Base-by-base conservation (phyloP, 1,140 invertebrate genomes). In the Drosophila funebris region DNA sequence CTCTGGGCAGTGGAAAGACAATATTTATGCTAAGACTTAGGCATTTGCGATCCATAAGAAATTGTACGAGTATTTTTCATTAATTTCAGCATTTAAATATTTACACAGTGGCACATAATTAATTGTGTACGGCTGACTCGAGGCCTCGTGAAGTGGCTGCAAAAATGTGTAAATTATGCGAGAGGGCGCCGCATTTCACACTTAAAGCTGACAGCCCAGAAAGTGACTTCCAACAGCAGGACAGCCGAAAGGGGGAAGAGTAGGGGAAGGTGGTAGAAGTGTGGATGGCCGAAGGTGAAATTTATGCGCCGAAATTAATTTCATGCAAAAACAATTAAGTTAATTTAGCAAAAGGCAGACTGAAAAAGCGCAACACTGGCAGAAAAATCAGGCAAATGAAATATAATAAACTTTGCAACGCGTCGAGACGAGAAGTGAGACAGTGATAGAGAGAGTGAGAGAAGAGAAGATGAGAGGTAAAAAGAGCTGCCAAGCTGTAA, bases 301-400 rank as follows among this genome's bases (percentile, higher is more conserved):
- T 88, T 88, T 88, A 88, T 88, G 83, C 83, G 87, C 61, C 68
- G 75, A 88, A 87, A 88, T 88, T 88, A 88, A 88, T 88, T 88
- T 81, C 83, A 88, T 83, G 83, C 83, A 89, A 88, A 88, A 83
- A 88, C 83, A 88, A 88, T 88, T 88, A 88, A 88, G 83, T 88
- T 88, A 88, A 88, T 88, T 88, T 88, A 88, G 83, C 82, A 88
- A 87, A 81, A 87, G 66, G 74, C 67, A 62, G 50, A 44, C 50
- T 52, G 39, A 27, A 81, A 84, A 84, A 81, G 82, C 81, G 73
- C 81, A 87, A 68, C 78, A 61, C 52, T 43, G 74, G 41, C 82
- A 73, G 61, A 87, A 76, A 88, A 87, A 87, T 88, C 83, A 88
- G 73, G 78, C 78, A 77, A 83, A 75, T 79, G 83, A 88, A 88